phyloP scores from a whole-genome alignment of 2,888 invertebrate species.

The Torymus aiolomorphi region DNA sequence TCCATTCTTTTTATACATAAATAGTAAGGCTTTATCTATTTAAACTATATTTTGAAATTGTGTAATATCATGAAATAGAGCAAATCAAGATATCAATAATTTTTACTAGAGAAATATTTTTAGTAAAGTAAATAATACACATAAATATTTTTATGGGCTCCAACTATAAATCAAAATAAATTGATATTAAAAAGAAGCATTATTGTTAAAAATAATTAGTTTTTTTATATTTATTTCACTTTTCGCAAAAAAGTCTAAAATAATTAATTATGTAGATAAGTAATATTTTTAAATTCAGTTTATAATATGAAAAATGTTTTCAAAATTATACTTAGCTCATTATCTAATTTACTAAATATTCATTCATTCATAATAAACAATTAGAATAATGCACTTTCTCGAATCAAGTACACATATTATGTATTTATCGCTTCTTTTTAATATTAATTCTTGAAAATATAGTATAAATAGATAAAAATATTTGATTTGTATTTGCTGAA shows the following conservation, averaged over 20 bases:
- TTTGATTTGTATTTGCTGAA: not conserved
- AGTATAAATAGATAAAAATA: conserved; percentile 38
- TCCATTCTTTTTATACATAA: conserved; percentile 13
- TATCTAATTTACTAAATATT: too few species aligned
- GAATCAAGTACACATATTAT: too few species aligned
- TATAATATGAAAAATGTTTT: too few species aligned
- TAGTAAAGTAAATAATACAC: not conserved
- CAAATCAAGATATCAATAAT: not conserved
- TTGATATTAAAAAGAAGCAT: too few species aligned
- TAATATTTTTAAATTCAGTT: conserved; percentile 4
- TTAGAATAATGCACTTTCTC: too few species aligned
- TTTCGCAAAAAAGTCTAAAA: not conserved
- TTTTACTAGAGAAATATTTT: conserved; percentile 28
- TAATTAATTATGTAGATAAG: conserved; percentile 5
- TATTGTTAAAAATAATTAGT: too few species aligned
- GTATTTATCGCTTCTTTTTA: too few species aligned
- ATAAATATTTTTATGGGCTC: too few species aligned
- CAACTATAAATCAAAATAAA: too few species aligned
- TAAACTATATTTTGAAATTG: conserved; percentile 22
- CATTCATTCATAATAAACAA: too few species aligned
- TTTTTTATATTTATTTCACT: not conserved
- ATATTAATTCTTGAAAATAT: conserved; percentile 1
- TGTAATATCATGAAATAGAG: not conserved
- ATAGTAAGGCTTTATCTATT: conserved; percentile 42
- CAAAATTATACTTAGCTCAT: too few species aligned